Evolutionary conservation across 2,797 vertebrate species (phyloP).

Genomic region (Mus minutoides): DNA sequence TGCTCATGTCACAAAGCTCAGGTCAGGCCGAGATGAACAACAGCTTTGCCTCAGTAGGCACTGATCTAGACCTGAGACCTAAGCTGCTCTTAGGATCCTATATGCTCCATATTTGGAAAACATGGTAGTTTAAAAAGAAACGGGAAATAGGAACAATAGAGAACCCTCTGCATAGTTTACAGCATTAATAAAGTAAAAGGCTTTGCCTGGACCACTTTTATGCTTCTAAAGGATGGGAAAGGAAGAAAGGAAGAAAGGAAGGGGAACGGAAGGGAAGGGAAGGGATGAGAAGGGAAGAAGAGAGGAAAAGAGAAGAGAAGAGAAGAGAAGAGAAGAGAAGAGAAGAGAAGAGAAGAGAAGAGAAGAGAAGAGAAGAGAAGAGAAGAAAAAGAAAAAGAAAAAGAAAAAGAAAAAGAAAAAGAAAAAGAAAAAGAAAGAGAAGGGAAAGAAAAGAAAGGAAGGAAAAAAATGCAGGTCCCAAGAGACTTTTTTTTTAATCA

Average conservation of each 20-base stretch:
- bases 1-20: too few relatives aligned
- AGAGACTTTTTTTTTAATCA: conserved; percentile 3
- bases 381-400: neutral
- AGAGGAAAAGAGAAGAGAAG: neutral
- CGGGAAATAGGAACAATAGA: conserved; percentile 48
- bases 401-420: neutral
- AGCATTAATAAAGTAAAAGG: conserved; percentile 46
- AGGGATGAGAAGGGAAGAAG: neutral
- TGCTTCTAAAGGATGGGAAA: conserved; percentile 15
- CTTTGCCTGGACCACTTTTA: neutral
- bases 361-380: neutral
- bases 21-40: neutral
- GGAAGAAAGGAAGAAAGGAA: neutral
- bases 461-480: neutral
- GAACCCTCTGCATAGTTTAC: conserved; percentile 23
- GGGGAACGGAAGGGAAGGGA: neutral
- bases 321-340: neutral
- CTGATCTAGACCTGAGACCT: neutral
- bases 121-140: neutral
- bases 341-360: too few relatives aligned
- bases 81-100: neutral
- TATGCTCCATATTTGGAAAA: conserved; percentile 36
- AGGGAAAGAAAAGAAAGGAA: neutral
- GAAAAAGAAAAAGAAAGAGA: conserved; percentile 18
- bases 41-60: neutral